Conservation (phyloP, 37 sponge, comb jelly and placozoan species). For the Chondrilla cf. caribensis region DNA sequence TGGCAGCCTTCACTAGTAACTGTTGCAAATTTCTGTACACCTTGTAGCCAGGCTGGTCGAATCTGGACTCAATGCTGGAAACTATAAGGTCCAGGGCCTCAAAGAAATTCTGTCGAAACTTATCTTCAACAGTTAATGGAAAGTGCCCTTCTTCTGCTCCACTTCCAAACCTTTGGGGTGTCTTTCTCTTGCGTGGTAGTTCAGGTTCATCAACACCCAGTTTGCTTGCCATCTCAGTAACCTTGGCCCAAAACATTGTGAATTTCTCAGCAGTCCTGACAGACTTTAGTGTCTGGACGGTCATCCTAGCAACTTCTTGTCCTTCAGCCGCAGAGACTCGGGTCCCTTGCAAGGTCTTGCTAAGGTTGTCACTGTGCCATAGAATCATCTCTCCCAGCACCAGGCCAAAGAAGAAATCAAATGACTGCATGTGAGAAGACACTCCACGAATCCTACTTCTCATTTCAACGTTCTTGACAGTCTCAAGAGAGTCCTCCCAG, state of each 20-base stretch:
- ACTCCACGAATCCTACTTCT: slow-evolving; percentile 12
- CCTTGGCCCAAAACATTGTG: not conserved
- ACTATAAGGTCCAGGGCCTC: slow-evolving; percentile 17
- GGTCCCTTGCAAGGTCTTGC: not conserved
- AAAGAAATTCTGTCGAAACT: not conserved
- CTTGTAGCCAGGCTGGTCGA: slow-evolving; percentile 26
- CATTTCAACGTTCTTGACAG: slow-evolving; percentile 33
- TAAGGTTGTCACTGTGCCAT: slow-evolving; percentile 27
- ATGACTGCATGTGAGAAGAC: not conserved
- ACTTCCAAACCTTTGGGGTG: not conserved
- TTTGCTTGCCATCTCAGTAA: not conserved
- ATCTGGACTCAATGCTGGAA: not conserved
- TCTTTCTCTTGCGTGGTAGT: slow-evolving; percentile 17
- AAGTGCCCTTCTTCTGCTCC: not conserved
- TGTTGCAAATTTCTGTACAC: slow-evolving; percentile 18
- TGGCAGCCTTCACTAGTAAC: slow-evolving; percentile 23
- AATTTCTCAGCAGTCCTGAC: not conserved
- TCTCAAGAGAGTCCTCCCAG: slow-evolving; percentile 32
- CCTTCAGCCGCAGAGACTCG: slow-evolving; percentile 24
- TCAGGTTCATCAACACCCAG: slow-evolving; percentile 12
- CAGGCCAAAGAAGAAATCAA: slow-evolving; percentile 15
- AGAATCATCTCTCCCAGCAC: slow-evolving; percentile 21
- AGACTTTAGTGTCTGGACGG: not conserved
- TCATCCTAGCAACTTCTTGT: slow-evolving; percentile 1
- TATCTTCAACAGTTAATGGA: not conserved